Evolutionary conservation across 2,888 invertebrate species (phyloP).

Genomic region (Panopea generosa): DNA sequence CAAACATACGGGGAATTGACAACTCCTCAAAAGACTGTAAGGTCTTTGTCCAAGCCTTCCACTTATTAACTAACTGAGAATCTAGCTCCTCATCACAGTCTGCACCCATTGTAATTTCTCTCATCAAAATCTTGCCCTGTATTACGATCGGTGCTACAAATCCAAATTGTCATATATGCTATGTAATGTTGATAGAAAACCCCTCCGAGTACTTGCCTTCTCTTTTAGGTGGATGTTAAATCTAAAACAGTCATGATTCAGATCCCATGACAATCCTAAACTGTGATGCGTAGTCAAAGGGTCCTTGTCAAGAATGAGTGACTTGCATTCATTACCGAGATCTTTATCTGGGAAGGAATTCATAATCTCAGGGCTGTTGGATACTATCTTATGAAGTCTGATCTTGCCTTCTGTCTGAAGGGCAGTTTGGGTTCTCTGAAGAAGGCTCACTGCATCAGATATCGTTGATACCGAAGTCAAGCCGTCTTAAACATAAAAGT

Average conservation of each 20-base stretch:
- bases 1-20: conserved; percentile 36
- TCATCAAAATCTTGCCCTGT: conserved; percentile 50
- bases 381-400: conserved; percentile 61
- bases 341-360: conserved; percentile 51
- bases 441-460: conserved; percentile 25
- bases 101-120: conserved; percentile 25
- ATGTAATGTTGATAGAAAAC: conserved; percentile 52
- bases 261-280: conserved; percentile 45
- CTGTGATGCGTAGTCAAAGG: conserved; percentile 41
- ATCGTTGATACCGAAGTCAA: conserved; percentile 29
- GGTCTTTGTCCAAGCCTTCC: too few relatives aligned
- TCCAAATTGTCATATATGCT: conserved; percentile 60
- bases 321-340: conserved; percentile 37
- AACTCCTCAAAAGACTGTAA: conserved; percentile 23
- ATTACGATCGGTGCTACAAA: conserved; percentile 53
- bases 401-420: conserved; percentile 26
- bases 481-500: conserved; percentile 61
- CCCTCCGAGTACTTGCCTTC: conserved; percentile 49
- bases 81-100: conserved; percentile 54
- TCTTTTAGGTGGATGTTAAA: conserved; percentile 21
- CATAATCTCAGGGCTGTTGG: conserved; percentile 48
- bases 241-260: conserved; percentile 47
- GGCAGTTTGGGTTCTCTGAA: conserved; percentile 34
- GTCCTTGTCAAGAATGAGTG: conserved; percentile 23
- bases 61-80: too few relatives aligned